These are phyloP conservation scores for Oscheius sp. DNA, from an alignment of 2,888 invertebrate species.

Conservation along the genomic window DNA sequence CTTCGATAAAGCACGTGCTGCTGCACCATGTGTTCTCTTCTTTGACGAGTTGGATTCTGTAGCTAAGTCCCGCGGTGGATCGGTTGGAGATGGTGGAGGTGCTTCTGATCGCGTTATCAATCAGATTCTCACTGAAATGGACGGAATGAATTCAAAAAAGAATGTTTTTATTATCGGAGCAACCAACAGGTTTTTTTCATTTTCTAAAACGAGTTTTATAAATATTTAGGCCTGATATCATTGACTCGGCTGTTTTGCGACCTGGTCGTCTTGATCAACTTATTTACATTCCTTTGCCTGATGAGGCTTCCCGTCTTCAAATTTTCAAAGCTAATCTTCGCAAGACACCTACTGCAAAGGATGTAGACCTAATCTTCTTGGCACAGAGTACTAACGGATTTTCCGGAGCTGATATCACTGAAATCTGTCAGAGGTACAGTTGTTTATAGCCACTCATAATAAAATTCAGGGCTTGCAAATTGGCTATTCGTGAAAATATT, in stretches of 20 bases:
- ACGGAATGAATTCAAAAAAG: conserved; percentile 99
- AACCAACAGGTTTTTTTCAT: conserved; percentile 77
- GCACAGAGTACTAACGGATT: conserved; percentile 85
- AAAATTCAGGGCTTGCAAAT: conserved; percentile 91
- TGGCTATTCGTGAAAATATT: conserved; percentile 96
- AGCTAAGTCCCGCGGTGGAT: conserved; percentile 95
- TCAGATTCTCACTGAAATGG: conserved; percentile 99
- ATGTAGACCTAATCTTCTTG: conserved; percentile 83
- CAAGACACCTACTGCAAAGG: conserved; percentile 73
- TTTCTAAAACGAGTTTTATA: not conserved
- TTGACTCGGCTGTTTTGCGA: conserved; percentile 96
- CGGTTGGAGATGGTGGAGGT: conserved; percentile 75
- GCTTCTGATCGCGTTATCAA: conserved; percentile 99
- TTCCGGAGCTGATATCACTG: conserved; percentile 97
- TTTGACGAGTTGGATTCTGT: conserved; percentile 99
- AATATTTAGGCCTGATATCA: conserved; percentile 82
- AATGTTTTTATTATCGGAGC: conserved; percentile 99
- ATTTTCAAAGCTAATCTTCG: conserved; percentile 82
- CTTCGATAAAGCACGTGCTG: conserved; percentile 98
- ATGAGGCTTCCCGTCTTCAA: conserved; percentile 94
- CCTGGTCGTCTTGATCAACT: conserved; percentile 98
- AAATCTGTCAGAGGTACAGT: conserved; percentile 89
- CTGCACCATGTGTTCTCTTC: conserved; percentile 98
- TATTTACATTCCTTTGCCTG: conserved; percentile 98
- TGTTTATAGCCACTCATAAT: too few relatives aligned